Evolutionary conservation across 1,140 invertebrate genomes (phyloP), one percentile per base, ranked within the genome.

Genomic region (Papilio xuthus): DNA sequence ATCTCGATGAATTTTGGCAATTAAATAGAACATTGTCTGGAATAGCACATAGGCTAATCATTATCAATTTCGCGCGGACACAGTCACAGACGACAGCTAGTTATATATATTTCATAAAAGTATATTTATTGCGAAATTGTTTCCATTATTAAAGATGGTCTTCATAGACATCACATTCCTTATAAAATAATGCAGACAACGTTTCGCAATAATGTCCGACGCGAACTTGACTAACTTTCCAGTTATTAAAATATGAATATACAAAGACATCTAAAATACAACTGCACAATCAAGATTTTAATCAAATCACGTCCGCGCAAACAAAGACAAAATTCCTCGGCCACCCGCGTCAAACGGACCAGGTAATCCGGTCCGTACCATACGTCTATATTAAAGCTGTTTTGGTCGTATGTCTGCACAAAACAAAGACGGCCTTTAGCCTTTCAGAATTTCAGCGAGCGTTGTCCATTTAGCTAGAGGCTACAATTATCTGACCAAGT

Each of bases 401-500:
- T 83, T 85, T 81, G 80, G 76, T 78, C 80, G 75, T 74, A 67
- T 79, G 81, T 87, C 85, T 83, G 80, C 82, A 76, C 81, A 84
- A 88, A 88, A 90, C 90, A 89, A 90, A 92, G 90, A 89, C 84
- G 81, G 81, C 87, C 84, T 82, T 56, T 84, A 67, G 81, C 81
- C 80, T 86, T 90, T 86, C 85, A 86, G 85, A 86, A 84, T 84
- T 85, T 77, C 79, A 79, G 77, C 85, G 83, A 86, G 84, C 80
- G 89, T 91, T 91, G 90, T 92, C 89, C 90, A 91, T 88, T 89
- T 90, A 78, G 86, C 89, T 84, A 78, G 70, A 84, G 86, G 88
- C 86, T 78, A 82, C 82, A 85, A 83, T 83, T 81, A 84, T 85
- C 77, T 84, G 80, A 82, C 88, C 88, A 90, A 47, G 70, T 53